A percentile compares a stretch with the other conserved stretches of the same genome.
Conservation (phyloP, 2,113 vertebrate genomes). For the Hydropotes inermis region DNA sequence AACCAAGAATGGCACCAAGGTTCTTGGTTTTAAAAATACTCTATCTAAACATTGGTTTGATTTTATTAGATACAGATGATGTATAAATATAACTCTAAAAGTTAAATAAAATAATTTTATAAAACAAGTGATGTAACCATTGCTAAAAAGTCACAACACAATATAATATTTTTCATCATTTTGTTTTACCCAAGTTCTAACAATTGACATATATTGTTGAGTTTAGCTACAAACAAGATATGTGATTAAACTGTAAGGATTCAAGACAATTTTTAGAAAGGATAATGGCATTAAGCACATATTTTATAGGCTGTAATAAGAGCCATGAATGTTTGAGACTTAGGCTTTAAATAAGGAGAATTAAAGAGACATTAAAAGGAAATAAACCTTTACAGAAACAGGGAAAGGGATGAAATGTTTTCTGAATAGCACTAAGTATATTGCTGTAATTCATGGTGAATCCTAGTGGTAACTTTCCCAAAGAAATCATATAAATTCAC, state of each 20-base stretch:
- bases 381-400: conserved; percentile 33
- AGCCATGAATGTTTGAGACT: conserved; percentile 54
- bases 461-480: not conserved
- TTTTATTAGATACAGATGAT: conserved; percentile 26
- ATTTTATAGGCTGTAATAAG: conserved; percentile 45
- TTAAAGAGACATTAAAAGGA: conserved; percentile 44
- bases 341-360: not conserved
- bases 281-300: conserved; percentile 48
- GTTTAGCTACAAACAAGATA: conserved; percentile 56
- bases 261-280: conserved; percentile 46
- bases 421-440: conserved; percentile 19
- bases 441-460: conserved; percentile 35
- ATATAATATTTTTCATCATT: conserved; percentile 27
- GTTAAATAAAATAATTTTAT: conserved; percentile 18
- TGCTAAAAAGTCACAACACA: conserved; percentile 41
- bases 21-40: not conserved
- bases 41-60: not conserved
- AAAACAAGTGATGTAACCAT: not conserved
- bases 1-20: not conserved
- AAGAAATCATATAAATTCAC: conserved; percentile 36
- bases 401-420: conserved; percentile 11
- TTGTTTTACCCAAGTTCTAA: not conserved
- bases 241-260: conserved; percentile 41
- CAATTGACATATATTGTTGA: conserved; percentile 55
- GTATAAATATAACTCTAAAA: not conserved